Evolutionary conservation across 1,140 invertebrate species (phyloP), one percentile per base, ranked within the genome.

Genomic region (Drosophila melanica): DNA sequence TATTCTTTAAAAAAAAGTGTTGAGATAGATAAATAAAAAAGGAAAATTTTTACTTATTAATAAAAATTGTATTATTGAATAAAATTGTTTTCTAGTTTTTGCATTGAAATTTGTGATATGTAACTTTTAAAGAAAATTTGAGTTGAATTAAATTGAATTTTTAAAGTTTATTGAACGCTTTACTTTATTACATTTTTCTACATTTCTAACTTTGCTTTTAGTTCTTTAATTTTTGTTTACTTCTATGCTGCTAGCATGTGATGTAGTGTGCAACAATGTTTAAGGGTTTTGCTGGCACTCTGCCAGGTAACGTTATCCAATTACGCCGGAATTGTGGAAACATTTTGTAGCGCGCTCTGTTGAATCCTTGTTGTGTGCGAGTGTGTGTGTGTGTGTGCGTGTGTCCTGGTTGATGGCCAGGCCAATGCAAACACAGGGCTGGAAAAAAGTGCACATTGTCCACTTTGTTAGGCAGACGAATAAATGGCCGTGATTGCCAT

Each of bases 401-500:
- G 63, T 41, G 39, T 67, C 48, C 37, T 54, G 37, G 18, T 8
- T 65, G 62, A 14, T 70, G 70, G 64, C 63, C 54, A 45, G 70
- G 55, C 64, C 55, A 73, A 73, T 60, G 55, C 70, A 73, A 73
- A 73, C 55, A 68, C 50, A 68, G 48, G 54, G n/a, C 12, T 23
- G 54, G 54, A 58, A 58, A 65, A 69, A 18, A 41, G 18, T 44
- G 59, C 30, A 62, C 47, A 51, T 67, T 65, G 68, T 76, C 50
- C 71, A 77, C 64, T 77, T 74, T 74, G 70, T 68, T 74, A 69
- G 70, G 57, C 67, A 81, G 45, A 47, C 72, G 37, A 62, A 44
- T 84, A 58, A 68, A 70, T 57, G 84, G 44, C 59, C 72, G 39
- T 65, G 81, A 70, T 84, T 73, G 64, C 64, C 39, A 20, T 57